Percentiles rank a stretch among this genome's conserved stretches.
phyloP scores from a whole-genome alignment of 2,113 vertebrate genomes.

The Potamarius usumacintae region DNA sequence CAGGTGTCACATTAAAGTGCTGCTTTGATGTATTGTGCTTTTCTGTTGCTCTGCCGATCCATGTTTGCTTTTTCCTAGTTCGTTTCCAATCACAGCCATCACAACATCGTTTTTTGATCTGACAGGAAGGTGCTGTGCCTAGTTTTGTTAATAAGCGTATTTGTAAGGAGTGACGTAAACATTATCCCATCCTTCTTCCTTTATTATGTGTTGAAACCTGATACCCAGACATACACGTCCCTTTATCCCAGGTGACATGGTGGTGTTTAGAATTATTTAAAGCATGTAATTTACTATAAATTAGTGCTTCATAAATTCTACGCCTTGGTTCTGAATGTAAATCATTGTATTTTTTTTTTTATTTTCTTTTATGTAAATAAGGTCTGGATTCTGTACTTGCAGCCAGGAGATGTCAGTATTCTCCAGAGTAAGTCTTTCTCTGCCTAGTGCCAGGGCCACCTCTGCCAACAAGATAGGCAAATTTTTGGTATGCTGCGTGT shows the following conservation, averaged over 20 bases:
- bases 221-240: background rate
- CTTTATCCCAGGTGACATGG: constrained; percentile 38
- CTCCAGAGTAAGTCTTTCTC: constrained; percentile 16
- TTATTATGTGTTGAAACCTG: constrained; percentile 46
- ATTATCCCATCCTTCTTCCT: constrained; percentile 46
- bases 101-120: constrained; percentile 53
- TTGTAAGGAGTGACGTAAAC: constrained; percentile 57
- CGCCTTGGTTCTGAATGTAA: background rate
- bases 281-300: background rate
- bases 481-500: background rate
- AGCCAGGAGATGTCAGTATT: constrained; percentile 58
- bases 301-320: background rate
- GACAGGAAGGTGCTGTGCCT: constrained; percentile 50
- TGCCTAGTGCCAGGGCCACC: background rate
- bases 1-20: constrained; percentile 71
- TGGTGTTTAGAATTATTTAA: background rate
- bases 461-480: background rate
- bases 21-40: constrained; percentile 66
- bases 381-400: background rate
- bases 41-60: constrained; percentile 57
- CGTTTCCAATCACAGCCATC: constrained; percentile 62
- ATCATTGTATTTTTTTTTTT: background rate
- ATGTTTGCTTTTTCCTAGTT: constrained; percentile 61
- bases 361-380: background rate
- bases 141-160: constrained; percentile 45